Evolutionary conservation across 2,888 invertebrate species (phyloP).

Genomic region (Brachypalpus laphriformis): DNA sequence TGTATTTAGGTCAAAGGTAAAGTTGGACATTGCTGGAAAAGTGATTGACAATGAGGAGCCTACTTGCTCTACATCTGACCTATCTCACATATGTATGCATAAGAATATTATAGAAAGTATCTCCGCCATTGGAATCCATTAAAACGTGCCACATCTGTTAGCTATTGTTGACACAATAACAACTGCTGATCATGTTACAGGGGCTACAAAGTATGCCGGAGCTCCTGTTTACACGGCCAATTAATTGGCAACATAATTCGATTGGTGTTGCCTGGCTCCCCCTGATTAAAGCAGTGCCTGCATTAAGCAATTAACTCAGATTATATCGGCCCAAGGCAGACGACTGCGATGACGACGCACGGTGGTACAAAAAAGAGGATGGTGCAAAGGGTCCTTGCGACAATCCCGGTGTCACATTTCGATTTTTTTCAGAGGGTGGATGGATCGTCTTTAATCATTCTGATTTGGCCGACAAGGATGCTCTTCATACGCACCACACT

Average conservation of each 20-base stretch:
- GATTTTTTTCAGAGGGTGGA: neutral
- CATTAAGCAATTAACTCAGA: constrained; percentile 62
- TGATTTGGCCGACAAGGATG: constrained; percentile 28
- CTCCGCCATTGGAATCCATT: neutral
- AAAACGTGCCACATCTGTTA: constrained; percentile 2
- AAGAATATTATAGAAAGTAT: neutral
- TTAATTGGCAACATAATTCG: constrained; percentile 61
- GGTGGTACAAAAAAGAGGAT: neutral
- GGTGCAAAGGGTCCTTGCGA: neutral
- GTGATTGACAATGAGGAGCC: neutral
- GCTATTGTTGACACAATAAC: constrained; percentile 17
- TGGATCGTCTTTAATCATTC: constrained; percentile 14
- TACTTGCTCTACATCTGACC: neutral
- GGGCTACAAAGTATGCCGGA: neutral
- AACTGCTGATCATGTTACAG: constrained; percentile 32
- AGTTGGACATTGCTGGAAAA: neutral
- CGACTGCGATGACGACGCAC: neutral
- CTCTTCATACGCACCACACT: neutral
- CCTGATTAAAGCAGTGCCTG: constrained; percentile 47
- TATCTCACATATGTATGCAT: too few species aligned
- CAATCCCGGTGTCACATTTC: constrained; percentile 25
- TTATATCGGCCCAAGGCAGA: constrained; percentile 40
- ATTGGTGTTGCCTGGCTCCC: constrained; percentile 36
- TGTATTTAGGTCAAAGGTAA: neutral
- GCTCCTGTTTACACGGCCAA: constrained; percentile 41